Evolutionary conservation across 2,113 vertebrate genomes (phyloP).

Genomic region (Semicossyphus pulcher): DNA sequence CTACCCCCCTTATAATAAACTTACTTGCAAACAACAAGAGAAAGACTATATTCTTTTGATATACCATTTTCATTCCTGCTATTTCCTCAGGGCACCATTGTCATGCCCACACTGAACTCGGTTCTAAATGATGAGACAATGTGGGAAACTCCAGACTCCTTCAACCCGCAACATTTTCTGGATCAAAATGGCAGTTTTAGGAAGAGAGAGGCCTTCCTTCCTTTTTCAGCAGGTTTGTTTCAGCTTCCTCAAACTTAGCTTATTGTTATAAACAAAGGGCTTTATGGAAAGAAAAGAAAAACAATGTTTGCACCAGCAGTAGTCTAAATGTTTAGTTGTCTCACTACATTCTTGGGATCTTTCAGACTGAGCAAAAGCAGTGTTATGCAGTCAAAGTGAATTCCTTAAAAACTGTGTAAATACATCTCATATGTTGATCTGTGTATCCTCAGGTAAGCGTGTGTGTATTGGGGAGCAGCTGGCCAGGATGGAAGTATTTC

Average conservation of each 20-base stretch:
- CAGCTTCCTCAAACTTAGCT: background rate
- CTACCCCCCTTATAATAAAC: too few relatives aligned
- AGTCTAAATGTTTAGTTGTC: too few relatives aligned
- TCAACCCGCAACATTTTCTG: slow-evolving; percentile 91
- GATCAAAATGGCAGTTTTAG: slow-evolving; percentile 86
- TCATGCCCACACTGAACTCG: slow-evolving; percentile 83
- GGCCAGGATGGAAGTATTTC: slow-evolving; percentile 87
- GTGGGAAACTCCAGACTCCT: slow-evolving; percentile 87
- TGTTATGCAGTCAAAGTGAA: background rate
- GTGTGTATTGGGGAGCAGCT: slow-evolving; percentile 85
- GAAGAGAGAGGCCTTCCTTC: slow-evolving; percentile 87
- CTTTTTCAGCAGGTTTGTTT: slow-evolving; percentile 89
- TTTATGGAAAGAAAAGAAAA: too few relatives aligned
- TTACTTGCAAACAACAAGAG: background rate
- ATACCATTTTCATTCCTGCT: background rate
- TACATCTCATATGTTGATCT: background rate
- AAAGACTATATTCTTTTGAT: background rate
- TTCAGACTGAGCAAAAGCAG: background rate
- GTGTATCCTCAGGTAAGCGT: slow-evolving; percentile 80
- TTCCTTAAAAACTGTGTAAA: background rate
- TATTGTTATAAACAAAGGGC: too few relatives aligned
- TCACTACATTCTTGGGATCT: too few relatives aligned
- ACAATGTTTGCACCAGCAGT: too few relatives aligned
- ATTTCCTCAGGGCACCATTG: slow-evolving; percentile 78
- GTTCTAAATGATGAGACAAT: slow-evolving; percentile 83